Conservation (phyloP, 2,888 invertebrate species). For the Trissolcus japonicus region DNA sequence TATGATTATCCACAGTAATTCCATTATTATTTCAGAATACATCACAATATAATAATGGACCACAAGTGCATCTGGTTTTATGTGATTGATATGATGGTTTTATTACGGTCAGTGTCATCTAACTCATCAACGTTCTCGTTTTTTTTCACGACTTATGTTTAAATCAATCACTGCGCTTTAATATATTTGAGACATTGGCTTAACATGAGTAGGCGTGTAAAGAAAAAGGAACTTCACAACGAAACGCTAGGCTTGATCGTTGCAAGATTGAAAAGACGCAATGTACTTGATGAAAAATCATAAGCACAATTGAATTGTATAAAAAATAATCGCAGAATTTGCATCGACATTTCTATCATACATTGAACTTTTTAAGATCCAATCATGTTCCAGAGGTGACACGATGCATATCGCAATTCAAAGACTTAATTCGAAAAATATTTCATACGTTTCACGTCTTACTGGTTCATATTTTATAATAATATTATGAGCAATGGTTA, state of each 20-base stretch:
- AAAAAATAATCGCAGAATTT: conserved; percentile 21
- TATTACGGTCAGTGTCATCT: conserved; percentile 62
- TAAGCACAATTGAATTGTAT: conserved; percentile 19
- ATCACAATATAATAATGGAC: conserved; percentile 31
- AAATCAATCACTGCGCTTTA: conserved; percentile 74
- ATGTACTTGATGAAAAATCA: conserved; percentile 10
- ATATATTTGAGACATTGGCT: conserved; percentile 68
- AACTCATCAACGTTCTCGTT: conserved; percentile 44
- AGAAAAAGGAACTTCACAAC: conserved; percentile 30
- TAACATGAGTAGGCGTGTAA: conserved; percentile 9
- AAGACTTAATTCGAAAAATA: too few relatives aligned
- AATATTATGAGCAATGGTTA: too few relatives aligned
- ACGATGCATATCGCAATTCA: too few relatives aligned
- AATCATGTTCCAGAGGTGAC: too few relatives aligned
- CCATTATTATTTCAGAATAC: conserved; percentile 38
- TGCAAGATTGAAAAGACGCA: conserved; percentile 15
- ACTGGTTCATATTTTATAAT: too few relatives aligned
- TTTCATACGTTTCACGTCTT: too few relatives aligned
- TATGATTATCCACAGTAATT: conserved; percentile 29
- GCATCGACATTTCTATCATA: too few relatives aligned
- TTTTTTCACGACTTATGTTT: conserved; percentile 65
- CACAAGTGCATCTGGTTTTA: conserved; percentile 69
- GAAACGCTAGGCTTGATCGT: conserved; percentile 9
- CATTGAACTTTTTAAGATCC: too few relatives aligned
- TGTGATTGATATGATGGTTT: conserved; percentile 72